Base-by-base conservation (phyloP, 2,888 invertebrate species). In the Biston betularia region DNA sequence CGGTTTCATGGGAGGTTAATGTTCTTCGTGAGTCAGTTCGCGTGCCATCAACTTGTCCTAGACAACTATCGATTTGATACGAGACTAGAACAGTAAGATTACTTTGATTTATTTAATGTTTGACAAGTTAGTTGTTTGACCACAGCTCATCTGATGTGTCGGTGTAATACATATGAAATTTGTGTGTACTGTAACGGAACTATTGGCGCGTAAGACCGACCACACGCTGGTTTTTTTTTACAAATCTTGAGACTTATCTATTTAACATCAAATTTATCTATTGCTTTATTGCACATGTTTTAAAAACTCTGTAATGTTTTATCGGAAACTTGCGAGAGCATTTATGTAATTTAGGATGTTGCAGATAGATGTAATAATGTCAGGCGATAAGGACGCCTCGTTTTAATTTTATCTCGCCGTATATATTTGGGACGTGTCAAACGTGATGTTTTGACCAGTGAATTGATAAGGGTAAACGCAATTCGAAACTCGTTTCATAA, bases 351-450 rank as follows among this genome's bases (percentile, higher is more conserved):
- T 64, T 68, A 64, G 73, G 73, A 71, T 73, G 65, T 61, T 48
- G 38, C 34, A 54, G 68, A 73, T 69, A 69, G 15, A 38, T 54
- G 24, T 55, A 52, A 61, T 65, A 65, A 61, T 66, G 62, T 54
- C 46, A 57, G 15, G 54, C 38, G 67, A 67, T 67, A 67, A 67
- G 49, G 61, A 10, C 6, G 14, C 57, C 44, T 58, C 46, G 45
- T 55, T 59, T 46, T 33, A 49, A 9, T 58, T 63, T 69, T 70
- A 72, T 74, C 68, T 66, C 50, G 52, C 35, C 35, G 35, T 67
- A 14, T 65, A 61, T 70, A 65, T 64, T 63, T 63, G 52, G 65
- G 59, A 73, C 73, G 75, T 75, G 75, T 50, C 69, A 6, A 15
- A 68, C 71, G 71, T 70, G 70, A 55, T 62, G 46, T 64, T 71